Base-by-base conservation (phyloP, 2,888 invertebrate species). In the Graphium colonna region DNA sequence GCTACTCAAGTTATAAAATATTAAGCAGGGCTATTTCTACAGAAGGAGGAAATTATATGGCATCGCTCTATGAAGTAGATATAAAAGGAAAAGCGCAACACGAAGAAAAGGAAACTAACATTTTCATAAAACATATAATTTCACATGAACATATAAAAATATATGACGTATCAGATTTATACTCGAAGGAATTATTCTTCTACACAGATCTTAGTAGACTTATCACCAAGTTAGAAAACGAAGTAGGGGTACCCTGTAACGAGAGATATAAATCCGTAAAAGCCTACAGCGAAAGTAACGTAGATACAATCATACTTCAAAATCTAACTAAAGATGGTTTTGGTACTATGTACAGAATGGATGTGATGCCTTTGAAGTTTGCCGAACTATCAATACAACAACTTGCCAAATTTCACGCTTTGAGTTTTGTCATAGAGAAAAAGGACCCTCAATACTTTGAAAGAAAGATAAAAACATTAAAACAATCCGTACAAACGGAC, bases 101-200 rank as follows among this genome's bases (percentile, higher is more conserved):
- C 1, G 75, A 71, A 0, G 46, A 60, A 0, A 73, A 75, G 57
- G 73, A 73, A 60, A 65, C 68, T 0, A 63, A 75, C 15, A 53
- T 82, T n/a, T 82, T 81, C 43, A 55, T 77, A 0, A 82, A 82
- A 59, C 62, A 63, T 1, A 61, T 67, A 9, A 57, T 67, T 1
- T 47, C 64, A 3, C 58, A 60, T 13, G 54, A 63, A 9, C 42
- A 59, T 39, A n/a, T 69, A 4, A 57, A 65, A 33, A 26, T 69
- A 1, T 0, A 72, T 3, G 61, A 65, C 1, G 4, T 78, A 0
- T 13, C 54, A 1, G 55, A 64, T 5, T 52, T 68, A 12, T 81
- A 71, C 49, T 54, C 46, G 38, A 68, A 53, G 41, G 77, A 81
- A n/a, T n/a, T 64, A 0, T 73, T 71, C 44, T 51, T 66, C 18